These are phyloP conservation scores for Eonycteris spelaea DNA, from an alignment of 2,113 vertebrate species.

Conservation along the genomic window DNA sequence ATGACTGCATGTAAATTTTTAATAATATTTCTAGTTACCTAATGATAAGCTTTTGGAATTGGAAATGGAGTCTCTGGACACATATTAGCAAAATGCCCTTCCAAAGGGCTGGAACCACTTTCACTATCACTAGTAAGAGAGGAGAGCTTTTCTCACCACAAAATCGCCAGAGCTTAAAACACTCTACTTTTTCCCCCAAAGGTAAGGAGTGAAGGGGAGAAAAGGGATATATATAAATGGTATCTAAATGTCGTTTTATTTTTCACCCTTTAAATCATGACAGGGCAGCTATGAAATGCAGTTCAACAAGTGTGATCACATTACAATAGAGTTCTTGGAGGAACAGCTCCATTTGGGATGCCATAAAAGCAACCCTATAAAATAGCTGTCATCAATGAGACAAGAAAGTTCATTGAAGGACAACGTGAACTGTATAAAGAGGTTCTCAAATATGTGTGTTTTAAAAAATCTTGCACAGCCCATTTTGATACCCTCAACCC, in stretches of 20 bases:
- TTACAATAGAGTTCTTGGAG: neutral
- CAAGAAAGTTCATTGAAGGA: constrained; percentile 43
- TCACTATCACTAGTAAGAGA: neutral
- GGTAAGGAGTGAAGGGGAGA: neutral
- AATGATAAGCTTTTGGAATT: neutral
- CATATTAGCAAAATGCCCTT: neutral
- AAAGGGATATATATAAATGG: neutral
- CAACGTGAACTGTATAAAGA: constrained; percentile 22
- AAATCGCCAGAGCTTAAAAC: neutral
- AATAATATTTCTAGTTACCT: neutral
- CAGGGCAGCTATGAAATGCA: constrained; percentile 15
- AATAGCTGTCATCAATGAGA: neutral
- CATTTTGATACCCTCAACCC: neutral
- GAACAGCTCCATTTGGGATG: constrained; percentile 1
- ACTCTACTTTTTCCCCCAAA: neutral
- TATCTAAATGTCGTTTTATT: neutral
- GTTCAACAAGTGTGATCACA: constrained; percentile 16
- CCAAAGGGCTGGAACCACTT: neutral
- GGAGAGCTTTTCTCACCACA: neutral
- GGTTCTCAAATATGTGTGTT: neutral
- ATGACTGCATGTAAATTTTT: neutral
- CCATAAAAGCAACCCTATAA: neutral
- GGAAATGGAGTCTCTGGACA: neutral
- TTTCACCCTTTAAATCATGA: neutral
- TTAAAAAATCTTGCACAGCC: neutral